Base-by-base conservation (phyloP, 2,888 invertebrate genomes). In the Dynastes grantii region DNA sequence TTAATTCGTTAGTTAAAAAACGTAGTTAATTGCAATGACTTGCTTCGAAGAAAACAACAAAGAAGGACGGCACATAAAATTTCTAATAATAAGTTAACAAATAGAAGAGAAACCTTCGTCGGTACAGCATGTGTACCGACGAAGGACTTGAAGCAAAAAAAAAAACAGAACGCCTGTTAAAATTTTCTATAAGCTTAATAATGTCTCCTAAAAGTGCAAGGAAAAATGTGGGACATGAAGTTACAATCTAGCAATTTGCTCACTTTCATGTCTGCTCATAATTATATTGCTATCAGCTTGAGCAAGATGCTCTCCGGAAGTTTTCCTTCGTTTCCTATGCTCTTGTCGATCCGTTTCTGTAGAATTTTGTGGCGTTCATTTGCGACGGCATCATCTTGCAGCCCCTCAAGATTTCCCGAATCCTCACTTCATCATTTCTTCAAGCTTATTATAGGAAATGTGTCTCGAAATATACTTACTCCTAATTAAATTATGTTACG, bases 231-330 rank as follows among this genome's bases (percentile, higher is more conserved):
- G 78, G 53, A 78, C 78, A 78, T 80, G 77, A 64, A 75, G 78
- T 67, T 67, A 68, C 77, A 73, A 22, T 73, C 45, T 68, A 58
- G 61, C 65, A 79, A 78, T 80, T 78, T 73, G 49, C 76, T 76
- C 75, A 61, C 78, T 67, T 67, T 76, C 64, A 67, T 65, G 67
- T 53, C 64, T 22, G 49, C 65, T 64, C 76, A 75, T 78, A 78
- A 78, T 78, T 76, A 78, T 80, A 76, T 80, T 75, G 80, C 76
- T 80, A 78, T 78, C 78, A 64, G 78, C 58, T 49, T 64, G 58
- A 55, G 55, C 58, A 67, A 67, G 76, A 77, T 51, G 55, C 32
- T 77, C 71, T 77, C 77, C 70, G 61, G 68, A 71, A 58, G 58
- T 71, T 58, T 71, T 58, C 58, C 27, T 9, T 11, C 40, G 0